phyloP scores from a whole-genome alignment of 2,888 invertebrate species.

The Tachina grossa region DNA sequence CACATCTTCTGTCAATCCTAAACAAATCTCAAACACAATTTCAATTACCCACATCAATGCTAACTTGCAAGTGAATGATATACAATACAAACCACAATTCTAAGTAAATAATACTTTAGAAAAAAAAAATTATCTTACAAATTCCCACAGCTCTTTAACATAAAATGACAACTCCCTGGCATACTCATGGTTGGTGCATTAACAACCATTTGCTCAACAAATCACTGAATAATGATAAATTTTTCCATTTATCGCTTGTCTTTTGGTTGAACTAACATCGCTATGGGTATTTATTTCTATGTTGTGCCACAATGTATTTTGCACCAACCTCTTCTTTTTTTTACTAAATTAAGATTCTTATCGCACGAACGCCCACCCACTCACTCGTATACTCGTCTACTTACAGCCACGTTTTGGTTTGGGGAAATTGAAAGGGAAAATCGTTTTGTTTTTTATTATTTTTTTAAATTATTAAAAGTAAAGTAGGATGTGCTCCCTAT shows the following conservation, averaged over 20 bases:
- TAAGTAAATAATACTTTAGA: neutral
- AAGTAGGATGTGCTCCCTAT: conserved; percentile 20
- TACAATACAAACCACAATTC: neutral
- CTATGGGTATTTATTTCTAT: no score
- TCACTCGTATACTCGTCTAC: no score
- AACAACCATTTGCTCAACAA: conserved; percentile 37
- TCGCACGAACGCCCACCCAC: neutral
- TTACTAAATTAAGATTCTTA: neutral
- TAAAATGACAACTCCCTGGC: conserved; percentile 11
- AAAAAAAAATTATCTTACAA: neutral
- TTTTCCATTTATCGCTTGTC: conserved; percentile 22
- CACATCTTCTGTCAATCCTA: neutral
- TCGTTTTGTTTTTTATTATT: no score
- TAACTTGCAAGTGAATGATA: conserved; percentile 1
- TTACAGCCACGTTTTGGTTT: conserved; percentile 2
- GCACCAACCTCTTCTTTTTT: neutral
- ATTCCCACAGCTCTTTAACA: conserved; percentile 25
- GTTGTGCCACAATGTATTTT: no score
- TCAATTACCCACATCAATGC: conserved; percentile 13
- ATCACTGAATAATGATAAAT: conserved; percentile 36
- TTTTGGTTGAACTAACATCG: conserved; percentile 3
- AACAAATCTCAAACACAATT: neutral
- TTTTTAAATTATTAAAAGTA: neutral
- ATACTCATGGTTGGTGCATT: neutral
- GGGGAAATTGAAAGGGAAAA: neutral